Evolutionary conservation across 2,797 vertebrate species (phyloP).

Genomic region (Dermochelys coriacea): DNA sequence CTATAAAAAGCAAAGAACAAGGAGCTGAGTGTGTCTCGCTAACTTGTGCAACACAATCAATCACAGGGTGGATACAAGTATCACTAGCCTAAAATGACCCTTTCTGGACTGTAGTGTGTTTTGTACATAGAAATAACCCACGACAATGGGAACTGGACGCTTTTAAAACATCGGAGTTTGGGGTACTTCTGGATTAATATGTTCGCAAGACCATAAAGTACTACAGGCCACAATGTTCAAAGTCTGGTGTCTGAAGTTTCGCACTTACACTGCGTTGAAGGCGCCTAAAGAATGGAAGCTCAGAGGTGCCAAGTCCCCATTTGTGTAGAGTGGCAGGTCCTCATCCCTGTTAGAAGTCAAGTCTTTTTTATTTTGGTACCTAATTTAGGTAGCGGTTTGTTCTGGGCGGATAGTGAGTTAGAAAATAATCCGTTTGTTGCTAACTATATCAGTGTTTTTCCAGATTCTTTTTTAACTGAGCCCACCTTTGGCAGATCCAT

Average conservation of each 20-base stretch:
- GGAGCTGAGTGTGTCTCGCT: background rate
- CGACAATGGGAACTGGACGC: background rate
- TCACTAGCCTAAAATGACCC: background rate
- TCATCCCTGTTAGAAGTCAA: background rate
- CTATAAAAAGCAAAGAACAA: accelerated
- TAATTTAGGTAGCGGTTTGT: background rate
- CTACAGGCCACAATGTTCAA: background rate
- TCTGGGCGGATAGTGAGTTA: background rate
- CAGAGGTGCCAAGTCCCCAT: background rate
- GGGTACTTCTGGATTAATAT: background rate
- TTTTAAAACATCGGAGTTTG: background rate
- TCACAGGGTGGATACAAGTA: background rate
- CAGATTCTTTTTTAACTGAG: background rate
- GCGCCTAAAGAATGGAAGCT: too few species aligned
- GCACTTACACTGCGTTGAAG: background rate
- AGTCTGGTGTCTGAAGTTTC: background rate
- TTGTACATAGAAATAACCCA: background rate
- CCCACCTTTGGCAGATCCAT: background rate
- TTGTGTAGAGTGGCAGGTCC: background rate
- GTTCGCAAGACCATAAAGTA: background rate
- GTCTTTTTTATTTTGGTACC: background rate
- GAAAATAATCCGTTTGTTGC: background rate
- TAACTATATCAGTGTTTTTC: background rate
- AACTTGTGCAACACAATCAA: background rate
- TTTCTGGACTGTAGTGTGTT: background rate